A percentile compares a stretch with the other conserved stretches of the same genome.
phyloP scores from a whole-genome alignment of 2,797 vertebrate species.

The Masticophis lateralis region DNA sequence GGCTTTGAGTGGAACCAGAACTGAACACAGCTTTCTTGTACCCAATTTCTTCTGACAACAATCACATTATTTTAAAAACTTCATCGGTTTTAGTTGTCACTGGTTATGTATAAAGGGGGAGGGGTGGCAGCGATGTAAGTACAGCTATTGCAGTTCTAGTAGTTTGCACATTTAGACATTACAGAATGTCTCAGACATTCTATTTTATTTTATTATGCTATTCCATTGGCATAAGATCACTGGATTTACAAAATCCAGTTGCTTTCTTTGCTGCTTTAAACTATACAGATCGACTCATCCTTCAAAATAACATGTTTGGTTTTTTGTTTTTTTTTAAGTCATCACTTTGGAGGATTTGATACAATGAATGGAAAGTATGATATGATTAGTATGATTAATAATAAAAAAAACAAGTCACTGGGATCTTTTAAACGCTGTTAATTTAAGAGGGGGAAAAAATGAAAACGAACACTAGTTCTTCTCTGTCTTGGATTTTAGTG shows the following conservation, averaged over 20 bases:
- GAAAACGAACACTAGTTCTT: background rate
- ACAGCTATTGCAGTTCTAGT: constrained; percentile 29
- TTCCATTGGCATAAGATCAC: constrained; percentile 51
- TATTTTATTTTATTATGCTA: constrained; percentile 45
- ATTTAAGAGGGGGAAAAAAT: background rate
- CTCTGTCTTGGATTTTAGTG: too few species aligned
- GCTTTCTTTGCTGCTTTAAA: constrained; percentile 41
- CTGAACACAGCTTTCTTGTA: constrained; percentile 82
- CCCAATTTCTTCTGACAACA: constrained; percentile 95
- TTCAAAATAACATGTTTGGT: background rate
- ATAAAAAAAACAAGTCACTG: background rate
- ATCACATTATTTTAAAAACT: constrained; percentile 90
- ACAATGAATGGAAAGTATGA: background rate
- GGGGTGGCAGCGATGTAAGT: constrained; percentile 41
- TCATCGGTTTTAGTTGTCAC: constrained; percentile 85
- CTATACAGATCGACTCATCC: background rate
- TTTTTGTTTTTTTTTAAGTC: background rate
- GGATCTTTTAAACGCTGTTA: constrained; percentile 13
- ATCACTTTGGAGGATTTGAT: background rate
- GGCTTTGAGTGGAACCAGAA: constrained; percentile 87
- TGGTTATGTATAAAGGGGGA: constrained; percentile 74
- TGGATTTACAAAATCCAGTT: constrained; percentile 21
- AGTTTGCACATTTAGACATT: constrained; percentile 51
- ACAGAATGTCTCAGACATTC: constrained; percentile 40
- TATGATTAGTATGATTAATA: too few species aligned